Percentiles rank a stretch among this genome's conserved stretches.
These are phyloP conservation scores for Lordiphosa andalusiaca DNA, from an alignment of 2,888 invertebrate genomes.

Conservation along the genomic window DNA sequence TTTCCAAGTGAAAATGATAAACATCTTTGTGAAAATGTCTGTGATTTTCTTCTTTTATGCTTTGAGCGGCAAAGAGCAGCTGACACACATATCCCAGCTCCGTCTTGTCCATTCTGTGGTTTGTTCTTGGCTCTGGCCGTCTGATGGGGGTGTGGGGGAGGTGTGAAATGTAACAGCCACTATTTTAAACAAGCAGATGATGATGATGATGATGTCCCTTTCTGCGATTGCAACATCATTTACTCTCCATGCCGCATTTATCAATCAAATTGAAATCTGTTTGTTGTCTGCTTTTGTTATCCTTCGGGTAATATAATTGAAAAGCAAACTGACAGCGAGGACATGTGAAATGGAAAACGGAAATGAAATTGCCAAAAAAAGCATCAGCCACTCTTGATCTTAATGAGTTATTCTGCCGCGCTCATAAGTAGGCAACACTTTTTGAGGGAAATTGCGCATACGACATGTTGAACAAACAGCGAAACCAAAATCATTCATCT, in stretches of 20 bases:
- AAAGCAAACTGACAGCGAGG: conserved; percentile 31
- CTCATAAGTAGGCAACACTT: conserved; percentile 5
- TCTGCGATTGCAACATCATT: conserved; percentile 57
- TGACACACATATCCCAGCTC: conserved; percentile 24
- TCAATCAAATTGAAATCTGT: conserved; percentile 75
- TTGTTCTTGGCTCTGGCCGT: conserved; percentile 15
- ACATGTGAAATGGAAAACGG: conserved; percentile 38
- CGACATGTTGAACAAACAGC: neutral
- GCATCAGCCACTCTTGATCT: neutral
- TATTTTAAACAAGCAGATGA: conserved; percentile 25
- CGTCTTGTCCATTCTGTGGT: conserved; percentile 38
- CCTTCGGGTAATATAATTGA: conserved; percentile 51
- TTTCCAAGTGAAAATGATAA: conserved; percentile 73
- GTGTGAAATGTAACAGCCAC: conserved; percentile 75
- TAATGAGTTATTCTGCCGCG: neutral
- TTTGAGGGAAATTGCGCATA: neutral
- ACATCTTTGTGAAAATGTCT: conserved; percentile 70
- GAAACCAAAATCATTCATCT: conserved; percentile 1
- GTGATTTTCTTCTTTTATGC: conserved; percentile 57
- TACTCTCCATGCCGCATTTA: conserved; percentile 56
- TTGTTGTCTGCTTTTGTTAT: conserved; percentile 47
- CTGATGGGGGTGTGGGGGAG: conserved; percentile 1
- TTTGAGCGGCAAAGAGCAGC: conserved; percentile 19
- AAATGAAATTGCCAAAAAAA: conserved; percentile 1
- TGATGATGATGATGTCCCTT: conserved; percentile 47